Evolutionary conservation across 2,888 invertebrate genomes (phyloP).

Genomic region (Unio delphinus): DNA sequence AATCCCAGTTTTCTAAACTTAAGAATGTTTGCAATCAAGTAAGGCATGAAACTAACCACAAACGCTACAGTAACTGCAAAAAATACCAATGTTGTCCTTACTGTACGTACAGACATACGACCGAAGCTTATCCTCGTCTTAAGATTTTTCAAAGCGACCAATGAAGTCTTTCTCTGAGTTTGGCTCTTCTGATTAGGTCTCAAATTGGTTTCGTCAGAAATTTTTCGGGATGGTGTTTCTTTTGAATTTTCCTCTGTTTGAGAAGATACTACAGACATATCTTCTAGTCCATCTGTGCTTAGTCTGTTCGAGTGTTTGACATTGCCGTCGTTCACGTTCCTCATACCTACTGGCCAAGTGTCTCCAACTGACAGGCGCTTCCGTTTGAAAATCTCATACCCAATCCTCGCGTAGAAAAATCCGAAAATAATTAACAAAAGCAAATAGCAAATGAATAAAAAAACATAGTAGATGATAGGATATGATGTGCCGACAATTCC

Average conservation of each 20-base stretch:
- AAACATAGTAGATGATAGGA: conserved; percentile 46
- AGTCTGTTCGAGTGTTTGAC: conserved; percentile 1
- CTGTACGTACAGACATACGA: conserved; percentile 36
- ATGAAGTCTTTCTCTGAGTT: not conserved
- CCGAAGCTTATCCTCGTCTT: conserved; percentile 12
- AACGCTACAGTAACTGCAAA: conserved; percentile 51
- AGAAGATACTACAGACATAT: conserved; percentile 22
- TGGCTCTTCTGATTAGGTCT: conserved; percentile 5
- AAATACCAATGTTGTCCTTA: conserved; percentile 55
- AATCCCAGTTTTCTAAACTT: conserved; percentile 48
- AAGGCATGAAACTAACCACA: conserved; percentile 53
- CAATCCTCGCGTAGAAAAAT: conserved; percentile 49
- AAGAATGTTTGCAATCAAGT: conserved; percentile 47
- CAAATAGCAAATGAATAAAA: conserved; percentile 43
- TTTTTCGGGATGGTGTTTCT: conserved; percentile 11
- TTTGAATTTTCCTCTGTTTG: conserved; percentile 25
- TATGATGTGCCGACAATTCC: conserved; percentile 29
- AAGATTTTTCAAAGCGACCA: not conserved
- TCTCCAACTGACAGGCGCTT: conserved; percentile 48
- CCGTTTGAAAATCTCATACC: conserved; percentile 42
- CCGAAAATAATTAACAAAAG: conserved; percentile 39
- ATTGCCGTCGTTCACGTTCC: conserved; percentile 4
- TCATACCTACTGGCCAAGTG: conserved; percentile 27
- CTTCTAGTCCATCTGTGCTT: conserved; percentile 13
- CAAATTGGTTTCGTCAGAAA: conserved; percentile 20